These are phyloP conservation scores for Rhinichthys osculus DNA, from an alignment of 2,797 vertebrate species.

Conservation along the genomic window DNA sequence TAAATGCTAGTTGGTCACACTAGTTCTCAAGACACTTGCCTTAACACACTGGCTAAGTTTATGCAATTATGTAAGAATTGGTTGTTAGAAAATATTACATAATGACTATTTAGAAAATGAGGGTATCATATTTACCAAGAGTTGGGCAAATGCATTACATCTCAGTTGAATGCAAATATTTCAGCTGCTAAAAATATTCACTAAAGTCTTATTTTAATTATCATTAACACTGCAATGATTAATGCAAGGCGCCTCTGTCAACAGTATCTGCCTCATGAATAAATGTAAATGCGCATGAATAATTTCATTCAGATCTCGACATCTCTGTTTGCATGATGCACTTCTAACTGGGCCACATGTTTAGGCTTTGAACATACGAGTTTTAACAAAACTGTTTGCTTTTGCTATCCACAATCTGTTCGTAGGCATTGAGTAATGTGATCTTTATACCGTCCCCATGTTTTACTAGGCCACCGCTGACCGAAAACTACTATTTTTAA, in stretches of 20 bases:
- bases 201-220: background rate
- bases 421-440: slow-evolving; percentile 58
- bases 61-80: background rate
- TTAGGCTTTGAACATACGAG: background rate
- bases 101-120: background rate
- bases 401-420: slow-evolving; percentile 7
- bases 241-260: slow-evolving; percentile 6
- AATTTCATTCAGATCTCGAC: slow-evolving; percentile 22
- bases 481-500: slow-evolving; percentile 63
- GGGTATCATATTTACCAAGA: background rate
- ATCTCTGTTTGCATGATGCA: background rate
- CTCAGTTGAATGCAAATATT: background rate
- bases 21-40: too few relatives aligned
- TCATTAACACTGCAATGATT: slow-evolving; percentile 12
- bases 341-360: slow-evolving; percentile 2
- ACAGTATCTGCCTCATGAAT: slow-evolving; percentile 18
- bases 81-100: background rate
- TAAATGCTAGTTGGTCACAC: too few relatives aligned
- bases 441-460: slow-evolving; percentile 55
- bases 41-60: too few relatives aligned
- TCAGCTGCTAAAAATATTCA: background rate
- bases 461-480: slow-evolving; percentile 44
- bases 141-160: background rate
- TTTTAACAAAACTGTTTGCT: slow-evolving; percentile 25
- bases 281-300: slow-evolving; percentile 3